phyloP scores from a whole-genome alignment of 2,888 invertebrate genomes.

The Cantharis nigra region DNA sequence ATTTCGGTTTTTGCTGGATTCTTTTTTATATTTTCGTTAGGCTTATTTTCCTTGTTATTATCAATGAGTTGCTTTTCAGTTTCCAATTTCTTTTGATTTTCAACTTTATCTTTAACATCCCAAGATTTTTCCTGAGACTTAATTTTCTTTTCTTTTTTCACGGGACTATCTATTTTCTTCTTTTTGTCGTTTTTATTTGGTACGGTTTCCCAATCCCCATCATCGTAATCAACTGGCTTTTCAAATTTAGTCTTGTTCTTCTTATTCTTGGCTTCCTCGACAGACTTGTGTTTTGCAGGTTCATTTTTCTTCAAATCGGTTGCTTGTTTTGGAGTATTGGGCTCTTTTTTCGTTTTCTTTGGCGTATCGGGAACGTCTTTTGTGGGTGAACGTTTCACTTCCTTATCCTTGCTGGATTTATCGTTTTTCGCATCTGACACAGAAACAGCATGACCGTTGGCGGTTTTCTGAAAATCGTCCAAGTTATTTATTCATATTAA shows the following conservation, averaged over 20 bases:
- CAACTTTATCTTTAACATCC: slow-evolving; percentile 29
- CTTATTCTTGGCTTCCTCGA: slow-evolving; percentile 62
- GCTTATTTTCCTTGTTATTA: slow-evolving; percentile 48
- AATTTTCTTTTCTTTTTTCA: slow-evolving; percentile 53
- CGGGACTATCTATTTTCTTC: slow-evolving; percentile 61
- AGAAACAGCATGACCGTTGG: slow-evolving; percentile 64
- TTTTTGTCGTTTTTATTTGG: slow-evolving; percentile 74
- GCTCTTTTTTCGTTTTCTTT: slow-evolving; percentile 51
- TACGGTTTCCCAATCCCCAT: slow-evolving; percentile 76
- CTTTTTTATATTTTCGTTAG: slow-evolving; percentile 17
- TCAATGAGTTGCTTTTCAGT: slow-evolving; percentile 58
- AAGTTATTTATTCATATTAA: neutral
- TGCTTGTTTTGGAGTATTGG: slow-evolving; percentile 50
- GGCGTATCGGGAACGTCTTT: slow-evolving; percentile 60
- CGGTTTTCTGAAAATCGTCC: slow-evolving; percentile 60
- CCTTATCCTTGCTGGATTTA: slow-evolving; percentile 61
- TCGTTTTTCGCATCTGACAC: slow-evolving; percentile 63
- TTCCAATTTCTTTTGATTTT: slow-evolving; percentile 59
- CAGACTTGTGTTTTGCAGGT: slow-evolving; percentile 49
- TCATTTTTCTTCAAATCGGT: slow-evolving; percentile 59
- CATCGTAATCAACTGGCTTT: slow-evolving; percentile 75
- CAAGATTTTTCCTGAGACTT: slow-evolving; percentile 46
- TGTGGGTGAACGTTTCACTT: slow-evolving; percentile 49
- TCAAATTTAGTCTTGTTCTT: slow-evolving; percentile 66
- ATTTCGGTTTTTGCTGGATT: slow-evolving; percentile 32